Conservation (phyloP, 1,140 invertebrate genomes). For the Calosoma granatense region DNA sequence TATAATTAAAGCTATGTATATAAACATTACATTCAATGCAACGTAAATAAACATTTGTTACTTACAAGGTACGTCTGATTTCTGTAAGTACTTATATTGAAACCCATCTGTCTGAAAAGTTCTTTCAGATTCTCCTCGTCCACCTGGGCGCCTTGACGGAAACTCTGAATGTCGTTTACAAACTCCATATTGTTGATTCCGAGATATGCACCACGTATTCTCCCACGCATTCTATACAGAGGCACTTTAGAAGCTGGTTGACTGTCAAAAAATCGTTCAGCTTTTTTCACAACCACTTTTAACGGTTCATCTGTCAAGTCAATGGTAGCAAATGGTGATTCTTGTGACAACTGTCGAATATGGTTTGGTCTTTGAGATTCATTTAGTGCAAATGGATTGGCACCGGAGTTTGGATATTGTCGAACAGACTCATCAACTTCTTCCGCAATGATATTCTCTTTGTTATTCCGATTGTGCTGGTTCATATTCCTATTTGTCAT, state of each 20-base stretch:
- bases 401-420: neutral
- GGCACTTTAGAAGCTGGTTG: slow-evolving; percentile 16
- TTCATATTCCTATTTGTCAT: neutral
- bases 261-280: slow-evolving; percentile 10
- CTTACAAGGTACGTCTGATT: slow-evolving; percentile 28
- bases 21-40: slow-evolving; percentile 2
- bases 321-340: neutral
- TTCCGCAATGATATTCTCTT: neutral
- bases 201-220: slow-evolving; percentile 44
- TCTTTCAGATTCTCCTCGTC: slow-evolving; percentile 40
- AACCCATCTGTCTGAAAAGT: slow-evolving; percentile 44
- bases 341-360: neutral
- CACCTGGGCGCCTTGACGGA: slow-evolving; percentile 36
- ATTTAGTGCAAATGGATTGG: neutral
- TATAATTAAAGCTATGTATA: slow-evolving; percentile 6
- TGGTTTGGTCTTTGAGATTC: neutral
- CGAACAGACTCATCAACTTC: neutral
- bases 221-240: slow-evolving; percentile 40
- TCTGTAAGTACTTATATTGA: slow-evolving; percentile 32
- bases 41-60: neutral
- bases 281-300: slow-evolving; percentile 12
- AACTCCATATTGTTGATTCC: slow-evolving; percentile 47
- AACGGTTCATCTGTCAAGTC: neutral
- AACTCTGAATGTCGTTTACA: slow-evolving; percentile 17
- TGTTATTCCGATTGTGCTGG: neutral